These are phyloP conservation scores for Syrmaticus mikado DNA, from an alignment of 2,113 vertebrate genomes.

Conservation along the genomic window DNA sequence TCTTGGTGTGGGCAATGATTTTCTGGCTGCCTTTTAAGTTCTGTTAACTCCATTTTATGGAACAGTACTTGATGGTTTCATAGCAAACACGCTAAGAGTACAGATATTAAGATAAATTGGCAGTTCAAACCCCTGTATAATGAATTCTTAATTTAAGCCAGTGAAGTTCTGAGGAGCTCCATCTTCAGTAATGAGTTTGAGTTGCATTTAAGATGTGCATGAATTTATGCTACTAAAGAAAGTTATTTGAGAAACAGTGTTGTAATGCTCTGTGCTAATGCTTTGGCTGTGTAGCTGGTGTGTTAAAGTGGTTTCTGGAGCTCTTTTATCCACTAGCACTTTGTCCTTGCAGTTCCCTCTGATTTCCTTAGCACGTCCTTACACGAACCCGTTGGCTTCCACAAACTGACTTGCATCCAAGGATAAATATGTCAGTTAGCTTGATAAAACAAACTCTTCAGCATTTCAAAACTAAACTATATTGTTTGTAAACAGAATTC, in stretches of 20 bases:
- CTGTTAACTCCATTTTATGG: neutral
- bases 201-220: neutral
- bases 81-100: neutral
- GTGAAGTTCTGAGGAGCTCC: neutral
- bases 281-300: neutral
- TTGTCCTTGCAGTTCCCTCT: neutral
- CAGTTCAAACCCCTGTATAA: neutral
- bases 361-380: conserved; percentile 35
- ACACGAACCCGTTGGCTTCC: conserved; percentile 26
- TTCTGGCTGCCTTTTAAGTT: neutral
- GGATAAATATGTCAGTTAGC: conserved; percentile 42
- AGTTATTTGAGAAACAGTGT: neutral
- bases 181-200: neutral
- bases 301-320: conserved; percentile 10
- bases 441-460: conserved; percentile 31
- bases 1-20: neutral
- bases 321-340: neutral
- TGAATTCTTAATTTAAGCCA: neutral
- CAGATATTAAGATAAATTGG: neutral
- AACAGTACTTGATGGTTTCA: neutral
- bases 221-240: neutral
- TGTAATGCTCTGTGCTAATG: conserved; percentile 4
- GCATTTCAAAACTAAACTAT: conserved; percentile 21
- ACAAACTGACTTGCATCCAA: conserved; percentile 27
- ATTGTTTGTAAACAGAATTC: conserved; percentile 11